Conservation (phyloP, 2,888 invertebrate species). For the Hydropsyche betteni region DNA sequence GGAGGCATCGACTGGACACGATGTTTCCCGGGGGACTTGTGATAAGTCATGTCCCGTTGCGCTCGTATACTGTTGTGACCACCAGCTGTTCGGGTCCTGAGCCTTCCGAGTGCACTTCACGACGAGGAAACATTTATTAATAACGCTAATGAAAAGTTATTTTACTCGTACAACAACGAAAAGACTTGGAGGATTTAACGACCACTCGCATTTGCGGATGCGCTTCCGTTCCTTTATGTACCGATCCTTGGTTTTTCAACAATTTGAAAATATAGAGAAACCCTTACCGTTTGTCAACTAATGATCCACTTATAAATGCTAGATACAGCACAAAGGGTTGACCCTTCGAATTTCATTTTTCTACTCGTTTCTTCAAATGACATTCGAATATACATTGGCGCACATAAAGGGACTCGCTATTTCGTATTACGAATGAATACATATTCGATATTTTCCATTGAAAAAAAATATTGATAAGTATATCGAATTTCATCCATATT, state of each 20-base stretch:
- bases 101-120: slow-evolving; percentile 29
- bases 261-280: no score
- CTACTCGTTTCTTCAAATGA: no score
- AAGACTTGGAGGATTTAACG: background rate
- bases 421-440: no score
- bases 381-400: no score
- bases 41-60: slow-evolving; percentile 28
- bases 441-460: no score
- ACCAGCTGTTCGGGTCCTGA: slow-evolving; percentile 33
- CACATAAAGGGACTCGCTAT: no score
- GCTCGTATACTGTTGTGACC: background rate
- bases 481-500: no score
- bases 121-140: background rate
- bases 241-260: background rate
- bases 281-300: slow-evolving; percentile 41
- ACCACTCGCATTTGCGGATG: no score
- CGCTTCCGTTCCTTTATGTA: background rate
- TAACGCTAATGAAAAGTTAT: slow-evolving; percentile 13
- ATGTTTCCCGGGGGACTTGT: slow-evolving; percentile 10
- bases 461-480: no score
- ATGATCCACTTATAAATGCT: slow-evolving; percentile 48
- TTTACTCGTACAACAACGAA: background rate
- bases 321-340: slow-evolving; percentile 45
- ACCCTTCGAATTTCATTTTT: slow-evolving; percentile 21
- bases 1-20: no score